Base-by-base conservation (phyloP, 2,797 vertebrate species). In the Microhierax caerulescens region DNA sequence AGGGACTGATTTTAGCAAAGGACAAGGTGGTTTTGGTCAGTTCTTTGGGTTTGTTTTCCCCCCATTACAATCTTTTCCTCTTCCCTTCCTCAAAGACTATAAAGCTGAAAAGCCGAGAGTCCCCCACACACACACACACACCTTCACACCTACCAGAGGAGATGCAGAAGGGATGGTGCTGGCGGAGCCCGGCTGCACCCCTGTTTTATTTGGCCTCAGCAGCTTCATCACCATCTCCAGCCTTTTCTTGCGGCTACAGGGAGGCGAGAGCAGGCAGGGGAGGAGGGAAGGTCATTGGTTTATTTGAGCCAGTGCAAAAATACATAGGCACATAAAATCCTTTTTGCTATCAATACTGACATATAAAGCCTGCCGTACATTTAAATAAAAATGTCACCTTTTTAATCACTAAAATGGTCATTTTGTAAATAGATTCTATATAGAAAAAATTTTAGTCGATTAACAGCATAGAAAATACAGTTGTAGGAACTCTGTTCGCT, bases 231-330 rank as follows among this genome's bases (percentile, higher is more conserved):
- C 1, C 60, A 2, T 21, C 37, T 24, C 27, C 60, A 32, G 28
- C 10, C 34, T 25, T 23, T 37, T n/a, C 54, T 17, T 23, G 7
- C 17, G 2, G 5, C 45, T 32, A 4, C 53, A 11, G 84, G 50
- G 61, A 34, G 10, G n/a, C 3, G 0, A 10, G 34, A 63, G 53
- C 43, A 28, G 48, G 20, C 16, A 2, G 11, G 21, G n/a, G 21
- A 65, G 36, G 20, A 45, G 70, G 72, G 91, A 84, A 23, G 13
- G 50, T 56, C 94, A 91, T 72, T 17, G 53, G 51, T 98, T 98
- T 98, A 98, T 98, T 98, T 60, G 68, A 94, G 97, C 93, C 64
- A 87, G 94, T 98, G 98, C 95, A 98, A 98, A 98, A 98, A 98
- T 98, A 98, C 95, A 97, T 67, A 89, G 97, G 97, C 97, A 97